Base-by-base conservation (phyloP, 2,797 vertebrate species). In the Mus minutoides region DNA sequence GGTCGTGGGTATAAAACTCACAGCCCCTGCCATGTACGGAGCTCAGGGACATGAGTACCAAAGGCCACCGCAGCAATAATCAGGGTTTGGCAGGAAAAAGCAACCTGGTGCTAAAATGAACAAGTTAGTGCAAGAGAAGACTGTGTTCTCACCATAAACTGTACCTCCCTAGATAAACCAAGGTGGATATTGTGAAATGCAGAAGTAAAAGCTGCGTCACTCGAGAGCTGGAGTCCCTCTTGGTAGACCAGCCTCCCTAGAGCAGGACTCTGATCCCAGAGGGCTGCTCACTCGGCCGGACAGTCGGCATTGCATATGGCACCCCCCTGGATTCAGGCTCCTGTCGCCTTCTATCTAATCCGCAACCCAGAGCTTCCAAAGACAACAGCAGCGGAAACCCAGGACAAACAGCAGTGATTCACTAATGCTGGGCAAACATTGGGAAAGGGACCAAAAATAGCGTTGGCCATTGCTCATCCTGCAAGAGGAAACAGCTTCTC, bases 401-500 rank as follows among this genome's bases (percentile, higher is more conserved):
- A 29, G 71, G 12, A 69, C 40, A 54, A 90, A 91, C 46, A 79
- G 69, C 22, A 17, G 49, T 24, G 88, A 78, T n/a, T 84, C 76
- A n/a, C 89, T 84, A 90, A 31, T 37, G 26, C 62, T 17, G 60
- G 37, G 62, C 89, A 67, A 84, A 90, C 69, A 40, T 12, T 54
- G 76, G 37, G 76, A 60, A 58, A 12, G 29, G 84, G 85, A 49
- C 92, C 91, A 49, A 54, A 71, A 85, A 58, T 29, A 93, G 84
- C 69, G 3, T 0, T 21, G 11, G 29, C 76, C 1, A 0, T 1
- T 29, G 43, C 79, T 84, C 37, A 21, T 71, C 17, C 2, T 0
- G 79, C 52, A 67, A 21, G 22, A 0, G 24, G 88, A 95, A 95
- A 86, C 43, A 8, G 22, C 37, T 54, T 49, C 78, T 90, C 52